Conservation (phyloP, 1,140 invertebrate genomes). For the Papilio glaucus region DNA sequence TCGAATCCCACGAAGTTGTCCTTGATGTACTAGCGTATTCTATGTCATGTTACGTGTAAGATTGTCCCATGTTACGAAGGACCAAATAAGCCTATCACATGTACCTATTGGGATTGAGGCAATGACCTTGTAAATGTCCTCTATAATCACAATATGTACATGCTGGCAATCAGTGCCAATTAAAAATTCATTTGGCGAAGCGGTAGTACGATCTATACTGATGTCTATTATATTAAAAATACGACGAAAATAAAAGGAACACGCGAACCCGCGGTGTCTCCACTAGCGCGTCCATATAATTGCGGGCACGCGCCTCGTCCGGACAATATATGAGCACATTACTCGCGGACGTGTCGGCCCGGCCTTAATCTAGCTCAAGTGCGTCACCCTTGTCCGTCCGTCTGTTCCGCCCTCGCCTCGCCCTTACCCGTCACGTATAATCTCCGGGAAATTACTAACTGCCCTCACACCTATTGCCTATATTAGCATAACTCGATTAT, state of each 20-base stretch:
- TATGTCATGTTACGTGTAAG: too few relatives aligned
- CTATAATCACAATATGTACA: too few relatives aligned
- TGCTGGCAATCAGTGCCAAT: too few relatives aligned
- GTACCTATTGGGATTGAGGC: too few relatives aligned
- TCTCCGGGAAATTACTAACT: slow-evolving; percentile 47
- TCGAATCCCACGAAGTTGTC: too few relatives aligned
- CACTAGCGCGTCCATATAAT: slow-evolving; percentile 57
- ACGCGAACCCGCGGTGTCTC: not conserved
- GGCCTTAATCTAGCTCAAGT: slow-evolving; percentile 73
- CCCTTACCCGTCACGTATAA: slow-evolving; percentile 39
- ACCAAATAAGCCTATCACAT: too few relatives aligned
- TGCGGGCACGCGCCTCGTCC: slow-evolving; percentile 71
- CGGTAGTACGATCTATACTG: not conserved
- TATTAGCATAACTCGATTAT: slow-evolving; percentile 14
- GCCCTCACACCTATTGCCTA: slow-evolving; percentile 23
- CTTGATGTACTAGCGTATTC: too few relatives aligned
- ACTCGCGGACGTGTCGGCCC: slow-evolving; percentile 76
- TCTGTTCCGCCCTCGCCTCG: slow-evolving; percentile 48
- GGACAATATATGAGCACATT: slow-evolving; percentile 80
- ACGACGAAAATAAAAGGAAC: not conserved
- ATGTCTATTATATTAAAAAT: not conserved
- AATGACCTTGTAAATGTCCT: too few relatives aligned
- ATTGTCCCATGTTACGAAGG: too few relatives aligned
- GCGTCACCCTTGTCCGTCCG: slow-evolving; percentile 67
- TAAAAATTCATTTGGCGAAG: not conserved